A percentile compares a stretch with the other conserved stretches of the same genome.
These are phyloP conservation scores for Argyra leucocephala DNA, from an alignment of 2,888 invertebrate species.

Conservation along the genomic window DNA sequence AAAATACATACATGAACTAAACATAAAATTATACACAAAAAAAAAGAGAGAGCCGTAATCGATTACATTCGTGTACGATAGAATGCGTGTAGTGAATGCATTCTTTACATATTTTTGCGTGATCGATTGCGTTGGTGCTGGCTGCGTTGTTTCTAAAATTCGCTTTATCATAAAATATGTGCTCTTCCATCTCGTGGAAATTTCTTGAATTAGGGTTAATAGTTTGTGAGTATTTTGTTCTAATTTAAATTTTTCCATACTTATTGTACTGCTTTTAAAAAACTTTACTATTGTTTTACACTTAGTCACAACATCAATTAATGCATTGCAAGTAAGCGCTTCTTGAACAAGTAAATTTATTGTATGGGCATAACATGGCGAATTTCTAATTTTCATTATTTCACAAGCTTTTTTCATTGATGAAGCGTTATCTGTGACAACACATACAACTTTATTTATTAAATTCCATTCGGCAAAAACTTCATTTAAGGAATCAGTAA, in stretches of 20 bases:
- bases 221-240: slow-evolving; percentile 15
- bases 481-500: not conserved
- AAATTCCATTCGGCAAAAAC: slow-evolving; percentile 1
- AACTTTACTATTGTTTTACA: slow-evolving; percentile 18
- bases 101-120: too few relatives aligned
- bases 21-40: too few relatives aligned
- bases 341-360: slow-evolving; percentile 20
- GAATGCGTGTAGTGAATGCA: too few relatives aligned
- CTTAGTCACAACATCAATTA: slow-evolving; percentile 17
- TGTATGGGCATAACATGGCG: slow-evolving; percentile 21
- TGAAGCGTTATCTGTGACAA: slow-evolving; percentile 13
- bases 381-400: slow-evolving; percentile 16
- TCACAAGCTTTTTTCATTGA: slow-evolving; percentile 11
- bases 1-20: too few relatives aligned
- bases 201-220: slow-evolving; percentile 10
- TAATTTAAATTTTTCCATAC: slow-evolving; percentile 18
- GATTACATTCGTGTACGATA: too few relatives aligned
- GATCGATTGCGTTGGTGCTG: too few relatives aligned
- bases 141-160: slow-evolving; percentile 7
- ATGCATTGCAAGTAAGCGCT: slow-evolving; percentile 14
- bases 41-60: too few relatives aligned
- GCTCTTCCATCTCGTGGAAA: slow-evolving; percentile 11
- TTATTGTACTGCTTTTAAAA: slow-evolving; percentile 19
- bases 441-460: slow-evolving; percentile 4
- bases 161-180: slow-evolving; percentile 8